A percentile compares a stretch with the other conserved stretches of the same genome.
Evolutionary conservation across 1,140 invertebrate genomes (phyloP).

Genomic region (Rhysida immarginata): DNA sequence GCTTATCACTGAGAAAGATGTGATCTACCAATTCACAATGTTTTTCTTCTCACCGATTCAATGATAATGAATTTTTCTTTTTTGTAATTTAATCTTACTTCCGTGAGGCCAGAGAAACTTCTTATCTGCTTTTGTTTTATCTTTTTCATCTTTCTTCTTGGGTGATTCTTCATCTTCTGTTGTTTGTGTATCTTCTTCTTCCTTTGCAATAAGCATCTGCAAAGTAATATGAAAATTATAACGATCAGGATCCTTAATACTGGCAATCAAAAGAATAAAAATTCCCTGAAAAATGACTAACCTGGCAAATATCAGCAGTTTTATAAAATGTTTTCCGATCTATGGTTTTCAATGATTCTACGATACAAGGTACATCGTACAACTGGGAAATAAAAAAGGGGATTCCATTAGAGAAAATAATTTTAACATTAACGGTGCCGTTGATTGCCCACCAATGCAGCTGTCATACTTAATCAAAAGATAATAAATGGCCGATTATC

Average conservation of each 20-base stretch:
- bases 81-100: conserved; percentile 25
- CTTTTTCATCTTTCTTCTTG: conserved; percentile 63
- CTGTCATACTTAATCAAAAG: too few species aligned
- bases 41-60: neutral
- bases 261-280: neutral
- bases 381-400: conserved; percentile 40
- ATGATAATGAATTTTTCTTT: neutral
- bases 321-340: conserved; percentile 95
- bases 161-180: conserved; percentile 59
- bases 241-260: neutral
- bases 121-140: conserved; percentile 82
- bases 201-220: conserved; percentile 65
- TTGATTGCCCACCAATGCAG: too few species aligned
- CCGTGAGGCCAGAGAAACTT: conserved; percentile 89
- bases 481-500: too few species aligned
- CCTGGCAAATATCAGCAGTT: conserved; percentile 89
- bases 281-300: conserved; percentile 26
- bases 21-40: too few species aligned
- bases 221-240: conserved; percentile 8
- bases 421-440: too few species aligned
- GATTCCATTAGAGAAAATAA: too few species aligned
- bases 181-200: conserved; percentile 50
- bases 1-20: too few species aligned
- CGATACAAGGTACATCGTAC: conserved; percentile 79
- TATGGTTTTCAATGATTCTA: conserved; percentile 89